Evolutionary conservation across 2,113 vertebrate genomes (phyloP), one percentile per base, ranked within the genome.

Genomic region (Antennarius striatus): DNA sequence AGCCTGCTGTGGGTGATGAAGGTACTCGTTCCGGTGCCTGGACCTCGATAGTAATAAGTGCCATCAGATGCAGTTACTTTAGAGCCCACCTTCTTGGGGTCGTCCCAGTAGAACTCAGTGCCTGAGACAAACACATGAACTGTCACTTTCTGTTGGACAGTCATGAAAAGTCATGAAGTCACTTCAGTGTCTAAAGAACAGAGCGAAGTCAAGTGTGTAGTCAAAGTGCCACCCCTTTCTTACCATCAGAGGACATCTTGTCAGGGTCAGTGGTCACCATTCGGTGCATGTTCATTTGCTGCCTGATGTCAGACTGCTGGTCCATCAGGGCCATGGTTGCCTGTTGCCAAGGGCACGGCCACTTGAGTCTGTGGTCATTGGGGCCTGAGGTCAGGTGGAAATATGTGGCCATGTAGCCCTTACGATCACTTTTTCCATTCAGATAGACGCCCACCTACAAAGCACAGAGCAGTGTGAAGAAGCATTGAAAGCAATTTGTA

Each of bases 261-360:
- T 36, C 16, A 6, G 94, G 94, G 66, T 96, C 94, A 0, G 95
- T 97, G 47, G 94, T 96, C 68, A 96, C 4, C 75, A 95, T 96
- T 29, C 86, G 90, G 76, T 94, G 90, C 79, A 95, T 95, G 77
- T 92, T 94, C 95, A 96, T 96, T 15, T 85, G 91, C 0, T 88
- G 90, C 4, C 92, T 91, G 82, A 98, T 92, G 77, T 97, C 94
- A 11, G 95, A 91, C 69, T 95, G 92, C 86, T 97, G 95, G 83
- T 97, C 95, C 55, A 96, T 91, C 50, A 97, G 85, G 43, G 82
- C 72, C 80, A 95, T 91, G 4, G 94, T 95, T 16, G 57, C 92
- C 88, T 96, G 95, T 55, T 93, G 93, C 94, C 96, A 97, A 1
- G 94, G 87, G 71, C 95, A 96, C 0, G 96, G 95, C 96, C 95